Evolutionary conservation across 2,797 vertebrate genomes (phyloP), one percentile per base, ranked within the genome.

Genomic region (Pogonophryne albipinna): DNA sequence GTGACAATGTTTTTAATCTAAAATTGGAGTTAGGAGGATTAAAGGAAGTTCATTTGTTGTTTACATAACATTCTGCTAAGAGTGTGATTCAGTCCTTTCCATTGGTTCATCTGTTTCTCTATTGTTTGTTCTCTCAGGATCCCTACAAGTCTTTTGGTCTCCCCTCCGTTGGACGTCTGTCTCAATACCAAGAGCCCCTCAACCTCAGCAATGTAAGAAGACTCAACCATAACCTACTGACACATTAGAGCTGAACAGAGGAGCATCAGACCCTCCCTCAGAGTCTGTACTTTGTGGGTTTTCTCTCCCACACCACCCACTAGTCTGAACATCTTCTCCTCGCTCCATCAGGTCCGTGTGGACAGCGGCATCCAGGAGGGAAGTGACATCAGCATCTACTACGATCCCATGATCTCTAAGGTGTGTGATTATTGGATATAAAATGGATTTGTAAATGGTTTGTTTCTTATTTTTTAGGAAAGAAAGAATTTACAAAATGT

Each of bases 341-440:
- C 4, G 0, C 45, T 20, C 55, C 16, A 15, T 64, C 90, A 99
- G 98, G 98, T 99, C 2, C 97, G 98, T 59, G 96, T 99, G 63
- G 98, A 99, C 92, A 99, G 98, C 46, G 98, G 98, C 46, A 96
- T 99, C 90, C 94, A 98, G 68, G 97, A 99, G 91, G 98, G 98
- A 94, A 99, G 98, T 92, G 98, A 99, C 82, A 99, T 99, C 93
- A 99, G 97, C 91, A 99, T 99, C 92, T 99, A 99, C 91, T 99
- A 99, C 84, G 98, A 99, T 83, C 98, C 98, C 56, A 99, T 99
- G 98, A 99, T 99, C 91, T 99, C 98, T 49, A 99, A 99, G 96
- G 98, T 99, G 82, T 94, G 95, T 93, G 79, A 50, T 51, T 0
- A 3, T 56, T 10, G 4, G 17, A 41, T 44, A 45, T 8, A 7